phyloP scores from a whole-genome alignment of 2,888 invertebrate genomes.

The Stenotaenia linearis region DNA sequence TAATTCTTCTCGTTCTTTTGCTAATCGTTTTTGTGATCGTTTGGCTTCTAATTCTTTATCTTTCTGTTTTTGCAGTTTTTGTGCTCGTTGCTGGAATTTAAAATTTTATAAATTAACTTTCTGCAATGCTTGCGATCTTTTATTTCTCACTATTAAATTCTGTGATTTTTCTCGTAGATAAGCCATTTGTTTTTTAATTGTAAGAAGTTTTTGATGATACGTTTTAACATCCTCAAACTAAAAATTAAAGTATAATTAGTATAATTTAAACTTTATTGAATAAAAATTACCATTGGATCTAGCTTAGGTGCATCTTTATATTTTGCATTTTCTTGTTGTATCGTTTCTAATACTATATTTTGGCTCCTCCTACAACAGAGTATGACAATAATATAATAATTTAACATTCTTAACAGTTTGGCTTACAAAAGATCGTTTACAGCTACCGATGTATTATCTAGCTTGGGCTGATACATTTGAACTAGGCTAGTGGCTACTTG shows the following conservation, averaged over 20 bases:
- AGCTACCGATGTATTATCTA: not conserved
- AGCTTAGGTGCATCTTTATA: conserved; percentile 37
- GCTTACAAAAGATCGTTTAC: not conserved
- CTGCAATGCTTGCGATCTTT: too few species aligned
- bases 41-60: not conserved
- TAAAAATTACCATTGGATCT: not conserved
- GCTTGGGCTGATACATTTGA: not conserved
- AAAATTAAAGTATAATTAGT: conserved; percentile 33
- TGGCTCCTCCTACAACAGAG: conserved; percentile 43
- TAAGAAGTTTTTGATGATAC: conserved; percentile 44
- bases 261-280: not conserved
- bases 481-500: not conserved
- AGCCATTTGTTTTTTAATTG: conserved; percentile 45
- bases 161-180: not conserved
- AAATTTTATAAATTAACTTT: too few species aligned
- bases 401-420: not conserved
- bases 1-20: not conserved
- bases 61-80: not conserved
- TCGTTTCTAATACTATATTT: conserved; percentile 45
- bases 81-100: not conserved
- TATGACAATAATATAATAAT: not conserved
- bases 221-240: conserved; percentile 44
- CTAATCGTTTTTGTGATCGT: not conserved
- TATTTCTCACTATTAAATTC: not conserved
- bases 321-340: conserved; percentile 46